Percentiles rank a stretch among this genome's conserved stretches.
phyloP scores from a whole-genome alignment of 2,888 invertebrate species.

The Cataglyphis altisquamis region DNA sequence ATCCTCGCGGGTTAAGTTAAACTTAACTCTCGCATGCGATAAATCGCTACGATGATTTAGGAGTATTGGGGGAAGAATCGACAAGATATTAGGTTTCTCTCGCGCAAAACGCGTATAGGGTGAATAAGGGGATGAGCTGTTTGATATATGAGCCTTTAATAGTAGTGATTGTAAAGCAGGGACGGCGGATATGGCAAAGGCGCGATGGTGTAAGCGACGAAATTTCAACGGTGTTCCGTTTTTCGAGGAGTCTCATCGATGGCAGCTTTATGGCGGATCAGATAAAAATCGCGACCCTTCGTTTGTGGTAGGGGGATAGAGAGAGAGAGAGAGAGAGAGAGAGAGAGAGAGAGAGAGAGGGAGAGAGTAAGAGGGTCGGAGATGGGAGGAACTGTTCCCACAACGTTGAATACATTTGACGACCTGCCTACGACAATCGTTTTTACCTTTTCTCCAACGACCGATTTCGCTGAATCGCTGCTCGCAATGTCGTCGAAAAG shows the following conservation, averaged over 20 bases:
- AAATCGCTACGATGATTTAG: slow-evolving; percentile 48
- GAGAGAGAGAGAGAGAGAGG: too few species aligned
- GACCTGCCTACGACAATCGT: slow-evolving; percentile 66
- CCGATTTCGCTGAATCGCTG: slow-evolving; percentile 60
- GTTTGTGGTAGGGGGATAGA: slow-evolving; percentile 15
- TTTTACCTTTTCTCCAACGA: slow-evolving; percentile 67
- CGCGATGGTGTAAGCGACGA: slow-evolving; percentile 64
- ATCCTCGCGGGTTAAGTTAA: slow-evolving; percentile 25
- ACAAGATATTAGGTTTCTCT: slow-evolving; percentile 48
- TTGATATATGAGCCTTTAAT: slow-evolving; percentile 79
- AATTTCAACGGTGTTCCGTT: slow-evolving; percentile 61
- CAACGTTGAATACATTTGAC: slow-evolving; percentile 76
- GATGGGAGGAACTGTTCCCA: slow-evolving; percentile 46
- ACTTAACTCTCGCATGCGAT: slow-evolving; percentile 9
- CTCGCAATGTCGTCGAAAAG: slow-evolving; percentile 54
- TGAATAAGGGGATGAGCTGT: slow-evolving; percentile 49
- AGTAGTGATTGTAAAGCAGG: slow-evolving; percentile 67
- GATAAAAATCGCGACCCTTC: slow-evolving; percentile 73
- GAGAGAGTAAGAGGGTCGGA: slow-evolving; percentile 21
- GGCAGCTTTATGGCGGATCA: slow-evolving; percentile 77
- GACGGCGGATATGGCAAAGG: slow-evolving; percentile 28
- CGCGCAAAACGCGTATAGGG: slow-evolving; percentile 33
- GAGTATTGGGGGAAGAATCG: slow-evolving; percentile 41
- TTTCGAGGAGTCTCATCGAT: slow-evolving; percentile 66
- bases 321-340: background rate